Evolutionary conservation across 2,888 invertebrate species (phyloP), one percentile per base, ranked within the genome.

Genomic region (Lasioglossum figueresi): DNA sequence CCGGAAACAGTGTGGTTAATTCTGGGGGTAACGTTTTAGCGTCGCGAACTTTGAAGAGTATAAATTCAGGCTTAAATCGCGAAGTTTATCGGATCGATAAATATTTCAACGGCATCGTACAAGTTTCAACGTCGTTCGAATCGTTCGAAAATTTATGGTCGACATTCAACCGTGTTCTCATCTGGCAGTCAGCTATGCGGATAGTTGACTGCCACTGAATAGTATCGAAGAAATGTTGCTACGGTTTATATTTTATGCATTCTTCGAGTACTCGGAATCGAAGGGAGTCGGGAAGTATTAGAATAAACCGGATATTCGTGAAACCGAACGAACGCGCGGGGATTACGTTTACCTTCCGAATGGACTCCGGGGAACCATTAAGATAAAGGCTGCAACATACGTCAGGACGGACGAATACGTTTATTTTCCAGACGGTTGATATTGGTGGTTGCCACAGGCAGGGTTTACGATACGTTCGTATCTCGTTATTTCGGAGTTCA

Each of bases 231-330:
- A 78, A 75, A 75, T 78, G 83, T 83, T 83, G 84, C 82, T 37
- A 52, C 78, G 82, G 80, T 85, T 88, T 89, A 91, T 91, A 89
- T 89, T 87, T 90, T 90, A 90, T 91, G 90, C 91, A 90, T 91
- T 89, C 90, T 79, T 82, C 74, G 82, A 86, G 71, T 76, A 73
- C 37, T 75, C 70, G 52, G 45, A 71, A 79, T 82, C 74, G 77
- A 70, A 75, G 23, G 19, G 45, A 34, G 40, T 73, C 56, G 59
- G 56, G 74, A 71, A 76, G 83, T 87, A 87, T 88, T 84, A 89
- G 88, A 86, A 91, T 90, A 89, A 89, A 85, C 83, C 84, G 87
- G 85, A 89, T 89, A 88, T 85, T 52, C 72, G 68, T 52, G 84
- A 40, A 71, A 80, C 40, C 40, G 83, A 82, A 85, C 76, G 80